Conservation (phyloP, 2,113 vertebrate species). For the Mesocricetus auratus region DNA sequence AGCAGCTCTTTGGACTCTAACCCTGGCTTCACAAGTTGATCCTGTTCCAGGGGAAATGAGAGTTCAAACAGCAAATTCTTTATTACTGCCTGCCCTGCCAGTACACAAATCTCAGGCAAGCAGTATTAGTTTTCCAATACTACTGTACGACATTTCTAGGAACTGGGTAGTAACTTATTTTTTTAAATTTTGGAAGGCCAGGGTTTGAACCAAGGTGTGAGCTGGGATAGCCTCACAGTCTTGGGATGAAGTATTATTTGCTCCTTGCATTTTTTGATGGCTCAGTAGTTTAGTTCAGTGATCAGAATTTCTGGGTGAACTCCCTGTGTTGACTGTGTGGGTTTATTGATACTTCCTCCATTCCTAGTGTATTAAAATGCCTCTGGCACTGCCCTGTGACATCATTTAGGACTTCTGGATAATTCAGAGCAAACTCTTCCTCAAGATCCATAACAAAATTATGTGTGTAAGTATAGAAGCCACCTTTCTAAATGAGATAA, state of each 20-base stretch:
- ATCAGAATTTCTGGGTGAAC: background rate
- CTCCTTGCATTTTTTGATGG: background rate
- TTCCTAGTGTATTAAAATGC: background rate
- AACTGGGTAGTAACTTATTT: background rate
- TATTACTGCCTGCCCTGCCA: background rate
- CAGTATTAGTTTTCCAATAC: background rate
- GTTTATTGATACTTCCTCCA: background rate
- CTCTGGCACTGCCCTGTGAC: background rate
- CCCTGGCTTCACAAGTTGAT: background rate
- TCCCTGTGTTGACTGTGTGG: background rate
- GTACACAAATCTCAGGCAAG: background rate
- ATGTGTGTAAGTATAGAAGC: background rate
- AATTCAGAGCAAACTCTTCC: background rate
- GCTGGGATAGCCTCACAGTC: background rate
- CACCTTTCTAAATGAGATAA: background rate
- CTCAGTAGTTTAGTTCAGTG: background rate
- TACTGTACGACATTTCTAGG: background rate
- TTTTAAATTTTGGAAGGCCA: background rate
- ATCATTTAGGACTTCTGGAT: background rate
- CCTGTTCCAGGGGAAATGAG: background rate
- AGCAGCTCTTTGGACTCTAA: background rate
- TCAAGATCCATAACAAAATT: background rate
- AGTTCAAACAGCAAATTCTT: background rate
- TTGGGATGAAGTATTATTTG: background rate
- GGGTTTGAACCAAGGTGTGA: background rate